These are phyloP conservation scores for Synanthedon tipuliformis DNA, from an alignment of 2,888 invertebrate genomes.

Conservation along the genomic window DNA sequence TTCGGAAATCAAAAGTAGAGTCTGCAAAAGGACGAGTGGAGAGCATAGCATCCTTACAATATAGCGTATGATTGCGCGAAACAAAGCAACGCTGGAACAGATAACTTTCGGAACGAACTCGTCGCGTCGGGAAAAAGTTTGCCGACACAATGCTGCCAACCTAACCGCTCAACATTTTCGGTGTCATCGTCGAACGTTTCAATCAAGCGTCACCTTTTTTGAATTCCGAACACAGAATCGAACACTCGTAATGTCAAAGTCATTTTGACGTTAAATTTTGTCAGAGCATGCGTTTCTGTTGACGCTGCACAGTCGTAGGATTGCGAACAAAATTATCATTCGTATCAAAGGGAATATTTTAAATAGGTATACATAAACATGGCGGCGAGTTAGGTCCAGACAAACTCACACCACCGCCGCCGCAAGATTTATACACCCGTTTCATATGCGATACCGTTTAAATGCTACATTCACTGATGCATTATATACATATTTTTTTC, in stretches of 20 bases:
- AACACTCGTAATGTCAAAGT: no score
- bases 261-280: no score
- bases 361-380: conserved; percentile 60
- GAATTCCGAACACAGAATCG: not conserved
- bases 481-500: conserved; percentile 49
- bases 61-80: conserved; percentile 57
- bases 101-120: conserved; percentile 43
- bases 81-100: conserved; percentile 41
- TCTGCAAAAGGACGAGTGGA: conserved; percentile 48
- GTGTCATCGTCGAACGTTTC: conserved; percentile 7
- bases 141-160: conserved; percentile 28
- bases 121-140: conserved; percentile 54
- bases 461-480: conserved; percentile 57
- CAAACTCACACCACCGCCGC: conserved; percentile 38
- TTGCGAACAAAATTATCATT: conserved; percentile 63
- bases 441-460: conserved; percentile 40
- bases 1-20: conserved; percentile 59
- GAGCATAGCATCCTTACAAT: conserved; percentile 61
- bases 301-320: conserved; percentile 35
- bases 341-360: conserved; percentile 70
- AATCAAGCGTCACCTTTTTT: not conserved
- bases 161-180: conserved; percentile 8
- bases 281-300: conserved; percentile 24
- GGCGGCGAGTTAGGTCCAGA: conserved; percentile 46
- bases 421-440: conserved; percentile 56